These are phyloP conservation scores for Oreortyx pictus DNA, from an alignment of 2,797 vertebrate genomes.

Conservation along the genomic window DNA sequence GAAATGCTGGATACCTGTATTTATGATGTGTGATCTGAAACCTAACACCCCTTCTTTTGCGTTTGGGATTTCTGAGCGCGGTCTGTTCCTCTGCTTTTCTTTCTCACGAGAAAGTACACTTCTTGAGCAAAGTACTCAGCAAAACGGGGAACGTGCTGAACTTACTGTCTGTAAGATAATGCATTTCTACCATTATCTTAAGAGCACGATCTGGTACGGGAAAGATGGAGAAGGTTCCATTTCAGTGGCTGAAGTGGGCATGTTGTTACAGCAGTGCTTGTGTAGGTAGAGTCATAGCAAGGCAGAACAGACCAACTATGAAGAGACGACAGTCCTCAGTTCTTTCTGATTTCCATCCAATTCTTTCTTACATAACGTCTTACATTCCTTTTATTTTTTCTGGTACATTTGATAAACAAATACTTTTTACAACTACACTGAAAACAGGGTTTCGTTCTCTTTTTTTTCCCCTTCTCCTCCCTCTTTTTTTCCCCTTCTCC, in stretches of 20 bases:
- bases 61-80: not conserved
- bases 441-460: not conserved
- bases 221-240: not conserved
- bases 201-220: not conserved
- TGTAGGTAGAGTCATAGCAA: not conserved
- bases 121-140: not conserved
- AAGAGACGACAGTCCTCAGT: not conserved
- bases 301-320: not conserved
- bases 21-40: constrained; percentile 20
- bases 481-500: not conserved
- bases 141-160: not conserved
- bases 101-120: not conserved
- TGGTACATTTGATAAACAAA: not conserved
- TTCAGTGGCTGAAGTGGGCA: not conserved
- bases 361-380: not conserved
- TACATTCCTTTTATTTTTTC: not conserved
- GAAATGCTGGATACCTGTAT: not conserved
- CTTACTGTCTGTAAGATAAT: not conserved
- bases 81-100: not conserved
- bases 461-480: no score
- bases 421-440: not conserved
- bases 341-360: not conserved
- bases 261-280: not conserved
- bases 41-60: not conserved
- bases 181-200: not conserved